These are phyloP conservation scores for Martes martes DNA, from an alignment of 2,113 vertebrate species.

Conservation along the genomic window DNA sequence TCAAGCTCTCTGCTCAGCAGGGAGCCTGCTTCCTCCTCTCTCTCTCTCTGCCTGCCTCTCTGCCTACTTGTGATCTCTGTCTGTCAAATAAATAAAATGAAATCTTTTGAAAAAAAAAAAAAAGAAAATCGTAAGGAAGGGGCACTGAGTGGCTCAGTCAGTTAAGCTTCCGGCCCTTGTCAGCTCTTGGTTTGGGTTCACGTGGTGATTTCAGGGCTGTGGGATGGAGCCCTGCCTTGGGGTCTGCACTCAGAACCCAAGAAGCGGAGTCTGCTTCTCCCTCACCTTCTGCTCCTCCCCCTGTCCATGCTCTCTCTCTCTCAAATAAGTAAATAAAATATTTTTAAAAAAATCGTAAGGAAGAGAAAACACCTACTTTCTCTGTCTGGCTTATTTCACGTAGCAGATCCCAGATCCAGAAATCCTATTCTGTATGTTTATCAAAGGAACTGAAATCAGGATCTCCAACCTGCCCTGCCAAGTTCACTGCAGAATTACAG, in stretches of 20 bases:
- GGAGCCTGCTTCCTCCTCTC: no score
- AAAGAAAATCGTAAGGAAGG: no score
- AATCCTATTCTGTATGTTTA: neutral
- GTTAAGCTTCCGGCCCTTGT: neutral
- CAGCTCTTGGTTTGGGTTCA: neutral
- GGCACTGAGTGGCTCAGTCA: neutral
- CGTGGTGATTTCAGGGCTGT: neutral
- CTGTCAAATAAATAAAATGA: no score
- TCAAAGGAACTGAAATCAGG: neutral
- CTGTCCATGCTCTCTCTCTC: neutral
- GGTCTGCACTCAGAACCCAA: neutral
- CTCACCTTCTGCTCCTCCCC: neutral
- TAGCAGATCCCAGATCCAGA: neutral
- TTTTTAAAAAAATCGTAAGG: neutral
- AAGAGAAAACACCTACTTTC: neutral
- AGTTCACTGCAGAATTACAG: neutral
- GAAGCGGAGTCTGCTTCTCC: neutral
- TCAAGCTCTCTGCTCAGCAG: no score
- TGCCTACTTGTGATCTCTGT: no score
- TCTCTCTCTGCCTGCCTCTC: no score
- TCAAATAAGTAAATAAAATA: neutral
- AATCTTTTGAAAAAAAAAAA: no score
- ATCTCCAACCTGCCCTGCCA: neutral
- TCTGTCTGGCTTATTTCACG: neutral
- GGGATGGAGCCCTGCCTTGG: neutral